Evolutionary conservation across 2,113 vertebrate species (phyloP), one percentile per base, ranked within the genome.

Genomic region (Isichthys henryi): DNA sequence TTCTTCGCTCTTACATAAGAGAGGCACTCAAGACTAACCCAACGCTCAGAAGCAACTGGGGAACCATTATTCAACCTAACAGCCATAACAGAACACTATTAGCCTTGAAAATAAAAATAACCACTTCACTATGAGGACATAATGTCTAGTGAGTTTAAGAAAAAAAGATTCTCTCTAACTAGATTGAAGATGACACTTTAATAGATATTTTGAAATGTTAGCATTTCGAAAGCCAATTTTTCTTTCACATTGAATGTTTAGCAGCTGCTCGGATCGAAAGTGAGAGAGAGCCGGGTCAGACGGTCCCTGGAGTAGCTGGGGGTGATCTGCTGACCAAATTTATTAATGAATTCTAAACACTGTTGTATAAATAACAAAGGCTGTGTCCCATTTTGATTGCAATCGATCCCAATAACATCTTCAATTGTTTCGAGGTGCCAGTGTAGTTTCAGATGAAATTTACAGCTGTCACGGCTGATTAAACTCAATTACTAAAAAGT

Each of bases 1-100:
- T 21, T 88, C 7, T 2, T 21, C 3, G 15, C 19, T 93, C 97
- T 97, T 86, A 99, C 98, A 99, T 31, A 46, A 85, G 15, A 31
- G 46, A 31, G 4, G n/a, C 15, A 23, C 39, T n/a, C 46, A 3
- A 85, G 21, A 46, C 39, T 39, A 39, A 39, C 43, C 46, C 5
- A 46, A 27, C 0, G 9, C 23, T 27, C 43, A 85, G n/a, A 46
- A 85, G 19, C 46, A 23, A 85, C 10, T 1, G 2, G 17, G 3
- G 17, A 46, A n/a, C 46, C 5, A 3, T 21, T 17, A 82, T 35
- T 35, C 35, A 83, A 43, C 35, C 43, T 0, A 83, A 46, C 9
- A 48, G 39, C 21, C 2, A 23, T 7, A 84, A 45, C 10, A 77
- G 2, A 39, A 13, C 19, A 21, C 2, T 48, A 23, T 84, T n/a